Evolutionary conservation across 2,797 vertebrate species (phyloP).

Genomic region (Apogon talboti): DNA sequence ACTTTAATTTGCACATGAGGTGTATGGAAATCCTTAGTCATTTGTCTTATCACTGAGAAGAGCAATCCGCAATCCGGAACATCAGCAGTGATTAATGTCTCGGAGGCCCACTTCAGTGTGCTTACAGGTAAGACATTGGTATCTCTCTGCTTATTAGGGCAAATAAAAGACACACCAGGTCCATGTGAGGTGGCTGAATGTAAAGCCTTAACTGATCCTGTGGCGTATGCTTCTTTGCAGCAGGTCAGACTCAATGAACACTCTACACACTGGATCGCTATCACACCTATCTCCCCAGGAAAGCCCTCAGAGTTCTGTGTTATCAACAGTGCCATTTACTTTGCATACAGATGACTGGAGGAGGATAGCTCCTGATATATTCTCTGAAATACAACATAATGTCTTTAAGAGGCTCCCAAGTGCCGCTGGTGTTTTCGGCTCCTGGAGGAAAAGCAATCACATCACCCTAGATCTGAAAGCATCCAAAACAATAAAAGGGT

Average conservation of each 20-base stretch:
- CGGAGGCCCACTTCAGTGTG: conserved; percentile 15
- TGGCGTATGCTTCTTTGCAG: conserved; percentile 40
- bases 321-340: too few species aligned
- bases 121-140: conserved; percentile 25
- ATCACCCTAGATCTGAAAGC: conserved; percentile 36
- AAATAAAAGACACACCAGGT: conserved; percentile 9
- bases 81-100: conserved; percentile 43
- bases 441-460: conserved; percentile 49
- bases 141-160: conserved; percentile 32
- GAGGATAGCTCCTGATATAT: too few species aligned
- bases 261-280: too few species aligned
- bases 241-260: conserved; percentile 39
- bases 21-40: conserved; percentile 40
- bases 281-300: too few species aligned
- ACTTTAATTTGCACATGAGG: conserved; percentile 31
- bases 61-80: conserved; percentile 35
- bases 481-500: conserved; percentile 51
- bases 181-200: too few species aligned
- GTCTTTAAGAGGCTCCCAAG: conserved; percentile 47
- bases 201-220: too few species aligned
- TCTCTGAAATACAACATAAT: conserved; percentile 47
- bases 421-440: conserved; percentile 17
- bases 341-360: too few species aligned
- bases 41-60: conserved; percentile 39
- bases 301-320: too few species aligned